A percentile compares a stretch with the other conserved stretches of the same genome.
These are phyloP conservation scores for Channa maculata DNA, from an alignment of 2,113 vertebrate genomes.

Conservation along the genomic window DNA sequence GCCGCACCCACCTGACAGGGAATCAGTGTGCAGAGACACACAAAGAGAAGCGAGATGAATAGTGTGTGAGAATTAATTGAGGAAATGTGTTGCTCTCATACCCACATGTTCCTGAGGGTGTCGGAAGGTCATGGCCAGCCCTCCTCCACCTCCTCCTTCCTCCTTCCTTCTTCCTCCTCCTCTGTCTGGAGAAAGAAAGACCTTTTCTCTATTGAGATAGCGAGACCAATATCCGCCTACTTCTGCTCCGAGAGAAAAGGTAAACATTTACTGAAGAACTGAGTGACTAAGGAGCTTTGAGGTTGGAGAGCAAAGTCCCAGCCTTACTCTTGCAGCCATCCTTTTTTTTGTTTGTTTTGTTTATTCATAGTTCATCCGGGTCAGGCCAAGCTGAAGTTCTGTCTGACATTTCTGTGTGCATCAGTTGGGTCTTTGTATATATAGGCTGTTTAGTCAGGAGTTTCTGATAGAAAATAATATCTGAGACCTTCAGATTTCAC, in stretches of 20 bases:
- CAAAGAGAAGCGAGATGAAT: conserved; percentile 22
- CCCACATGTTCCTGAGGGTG: conserved; percentile 58
- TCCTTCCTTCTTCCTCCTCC: conserved; percentile 43
- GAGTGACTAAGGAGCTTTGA: conserved; percentile 48
- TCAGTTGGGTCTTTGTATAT: neutral
- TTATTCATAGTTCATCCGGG: conserved; percentile 20
- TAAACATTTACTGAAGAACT: conserved; percentile 73
- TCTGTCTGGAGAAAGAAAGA: conserved; percentile 57
- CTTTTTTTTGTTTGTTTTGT: conserved; percentile 21
- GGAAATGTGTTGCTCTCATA: conserved; percentile 52
- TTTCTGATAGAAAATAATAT: conserved; percentile 31
- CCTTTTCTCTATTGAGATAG: conserved; percentile 60
- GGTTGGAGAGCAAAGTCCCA: conserved; percentile 66
- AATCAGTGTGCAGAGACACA: conserved; percentile 28
- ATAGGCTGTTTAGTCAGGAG: neutral
- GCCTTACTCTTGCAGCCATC: conserved; percentile 17
- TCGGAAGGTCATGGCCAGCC: conserved; percentile 55
- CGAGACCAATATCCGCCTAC: conserved; percentile 66
- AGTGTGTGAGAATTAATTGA: conserved; percentile 11
- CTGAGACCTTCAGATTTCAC: conserved; percentile 31
- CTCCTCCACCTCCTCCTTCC: conserved; percentile 25
- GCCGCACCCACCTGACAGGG: conserved; percentile 52
- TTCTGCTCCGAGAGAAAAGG: conserved; percentile 61
- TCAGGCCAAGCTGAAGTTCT: neutral
- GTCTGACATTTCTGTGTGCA: neutral